A percentile compares a stretch with the other conserved stretches of the same genome.
These are phyloP conservation scores for Mobula birostris DNA, from an alignment of 2,113 vertebrate genomes.

Conservation along the genomic window DNA sequence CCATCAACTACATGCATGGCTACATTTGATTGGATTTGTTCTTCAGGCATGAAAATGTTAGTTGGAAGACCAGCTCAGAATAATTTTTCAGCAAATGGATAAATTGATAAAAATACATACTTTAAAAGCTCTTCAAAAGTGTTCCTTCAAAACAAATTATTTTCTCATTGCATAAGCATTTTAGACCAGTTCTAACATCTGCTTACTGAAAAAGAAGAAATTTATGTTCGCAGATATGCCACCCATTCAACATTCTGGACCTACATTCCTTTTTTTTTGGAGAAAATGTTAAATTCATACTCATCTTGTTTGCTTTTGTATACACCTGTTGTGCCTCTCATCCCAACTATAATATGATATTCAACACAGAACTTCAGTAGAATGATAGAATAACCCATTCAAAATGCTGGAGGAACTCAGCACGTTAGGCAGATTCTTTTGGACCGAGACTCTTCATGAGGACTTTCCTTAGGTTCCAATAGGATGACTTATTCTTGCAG, in stretches of 20 bases:
- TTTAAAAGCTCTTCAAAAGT: conserved; percentile 27
- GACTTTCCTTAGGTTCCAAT: too few species aligned
- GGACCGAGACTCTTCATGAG: too few species aligned
- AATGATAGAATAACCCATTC: too few species aligned
- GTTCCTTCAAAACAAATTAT: conserved; percentile 34
- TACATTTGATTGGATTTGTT: conserved; percentile 37
- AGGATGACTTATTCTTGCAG: not conserved
- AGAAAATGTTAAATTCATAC: conserved; percentile 6
- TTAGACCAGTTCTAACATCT: not conserved
- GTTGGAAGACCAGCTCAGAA: not conserved
- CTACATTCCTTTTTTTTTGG: not conserved
- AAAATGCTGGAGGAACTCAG: too few species aligned
- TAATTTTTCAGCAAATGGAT: conserved; percentile 31
- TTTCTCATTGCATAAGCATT: not conserved
- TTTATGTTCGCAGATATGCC: not conserved
- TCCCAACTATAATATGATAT: not conserved
- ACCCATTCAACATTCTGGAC: not conserved
- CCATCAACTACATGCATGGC: conserved; percentile 30
- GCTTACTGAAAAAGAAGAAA: not conserved
- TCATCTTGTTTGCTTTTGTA: not conserved
- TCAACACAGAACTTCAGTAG: not conserved
- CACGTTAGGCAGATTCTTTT: too few species aligned
- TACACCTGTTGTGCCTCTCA: not conserved
- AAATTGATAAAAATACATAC: conserved; percentile 32
- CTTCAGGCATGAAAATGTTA: conserved; percentile 22